Evolutionary conservation across 2,113 vertebrate species (phyloP), one percentile per base, ranked within the genome.

Genomic region (Oncorhynchus kisutch): DNA sequence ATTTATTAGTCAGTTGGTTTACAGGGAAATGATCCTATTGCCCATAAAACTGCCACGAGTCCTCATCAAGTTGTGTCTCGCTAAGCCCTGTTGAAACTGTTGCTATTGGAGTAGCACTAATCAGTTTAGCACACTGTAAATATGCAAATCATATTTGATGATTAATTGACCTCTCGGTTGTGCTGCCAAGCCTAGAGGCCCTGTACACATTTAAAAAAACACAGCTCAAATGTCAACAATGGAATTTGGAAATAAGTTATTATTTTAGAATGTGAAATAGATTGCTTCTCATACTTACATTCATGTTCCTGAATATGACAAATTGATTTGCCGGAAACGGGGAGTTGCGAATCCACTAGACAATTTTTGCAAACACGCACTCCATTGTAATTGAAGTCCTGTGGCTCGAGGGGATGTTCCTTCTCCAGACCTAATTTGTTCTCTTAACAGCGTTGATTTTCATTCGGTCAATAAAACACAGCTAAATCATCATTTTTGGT

Each of bases 181-280:
- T 65, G 82, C 81, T 85, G 82, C 83, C 85, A 80, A 82, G 83
- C 80, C 39, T 45, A 45, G 39, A 45, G 20, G n/a, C 39, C 70
- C 25, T 62, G 27, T 25, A 29, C 77, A 81, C 73, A 29, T 72
- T 81, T 39, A 83, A 59, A 6, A 57, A 27, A 31, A 31, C 3
- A 34, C 57, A 72, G 85, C 87, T 91, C 82, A 88, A 90, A 88
- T 90, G 89, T 92, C 91, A 92, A 90, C 89, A 88, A 88, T 85
- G 86, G 80, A 45, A 89, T 90, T 86, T 83, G 89, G 86, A 90
- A 91, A 92, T 81, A 85, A 91, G 89, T 90, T 90, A 92, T 93
- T 91, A 88, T 89, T 88, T 84, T 80, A 86, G 76, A 87, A 87
- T 91, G 92, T 92, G 85, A 91, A 92, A 91, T 93, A 92, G 89